A percentile compares a stretch with the other conserved stretches of the same genome.
Conservation (phyloP, 35 echinoderm and acorn worm genomes). For the Amphiura filiformis region DNA sequence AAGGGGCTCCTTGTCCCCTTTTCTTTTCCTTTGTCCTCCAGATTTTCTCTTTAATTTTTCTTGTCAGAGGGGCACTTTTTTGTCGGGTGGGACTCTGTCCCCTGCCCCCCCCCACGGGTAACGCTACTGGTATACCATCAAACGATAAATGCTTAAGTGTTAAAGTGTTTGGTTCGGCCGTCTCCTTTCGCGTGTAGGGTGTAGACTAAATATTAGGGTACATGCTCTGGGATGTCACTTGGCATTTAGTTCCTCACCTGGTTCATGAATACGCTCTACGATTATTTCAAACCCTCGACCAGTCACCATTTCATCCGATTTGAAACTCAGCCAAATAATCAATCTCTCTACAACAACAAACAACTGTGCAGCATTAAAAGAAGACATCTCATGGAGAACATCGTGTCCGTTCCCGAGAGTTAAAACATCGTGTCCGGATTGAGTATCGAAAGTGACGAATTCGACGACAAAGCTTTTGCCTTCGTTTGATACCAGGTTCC, state of each 20-base stretch:
- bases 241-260: background rate
- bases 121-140: no score
- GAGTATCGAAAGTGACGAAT: background rate
- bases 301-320: background rate
- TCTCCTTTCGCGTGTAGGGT: no score
- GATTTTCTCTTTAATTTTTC: no score
- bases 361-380: background rate
- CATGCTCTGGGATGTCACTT: background rate
- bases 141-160: no score
- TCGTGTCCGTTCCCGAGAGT: background rate
- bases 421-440: background rate
- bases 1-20: no score
- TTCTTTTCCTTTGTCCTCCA: no score
- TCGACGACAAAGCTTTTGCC: background rate
- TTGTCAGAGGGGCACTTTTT: no score
- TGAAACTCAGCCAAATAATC: background rate
- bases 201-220: background rate
- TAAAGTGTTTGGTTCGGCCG: no score
- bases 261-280: background rate
- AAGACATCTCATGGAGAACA: background rate
- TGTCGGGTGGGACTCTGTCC: no score
- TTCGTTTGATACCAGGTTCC: background rate
- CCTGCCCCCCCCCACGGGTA: no score
- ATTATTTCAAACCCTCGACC: background rate
- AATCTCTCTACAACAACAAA: background rate